Conservation (phyloP, 2,797 vertebrate species). For the Hypotaenidia philippensis region DNA sequence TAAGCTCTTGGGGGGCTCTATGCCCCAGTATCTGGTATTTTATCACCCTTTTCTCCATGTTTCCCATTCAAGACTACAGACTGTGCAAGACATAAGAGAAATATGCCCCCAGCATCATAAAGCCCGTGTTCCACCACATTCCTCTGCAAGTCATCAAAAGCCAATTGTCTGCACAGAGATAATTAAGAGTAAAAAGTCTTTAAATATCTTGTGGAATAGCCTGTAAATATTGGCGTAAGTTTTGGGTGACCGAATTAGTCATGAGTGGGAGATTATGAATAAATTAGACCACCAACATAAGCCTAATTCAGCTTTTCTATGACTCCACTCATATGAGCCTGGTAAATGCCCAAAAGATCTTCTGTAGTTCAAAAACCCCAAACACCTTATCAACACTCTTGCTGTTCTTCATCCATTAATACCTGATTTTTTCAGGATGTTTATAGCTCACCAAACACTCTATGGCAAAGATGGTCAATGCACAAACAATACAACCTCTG, state of each 20-base stretch:
- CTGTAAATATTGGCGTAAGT: background rate
- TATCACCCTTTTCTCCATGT: background rate
- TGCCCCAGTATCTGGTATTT: background rate
- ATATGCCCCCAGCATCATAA: background rate
- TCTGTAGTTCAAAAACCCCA: background rate
- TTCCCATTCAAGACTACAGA: background rate
- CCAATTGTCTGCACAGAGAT: background rate
- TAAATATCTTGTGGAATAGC: background rate
- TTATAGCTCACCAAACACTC: background rate
- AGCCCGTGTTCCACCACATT: background rate
- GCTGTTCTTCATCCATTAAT: background rate
- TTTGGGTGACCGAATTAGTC: background rate
- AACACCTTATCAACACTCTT: background rate
- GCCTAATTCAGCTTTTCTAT: background rate
- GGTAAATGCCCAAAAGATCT: background rate
- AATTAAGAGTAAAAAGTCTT: background rate
- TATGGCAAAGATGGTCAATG: background rate
- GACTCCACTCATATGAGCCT: background rate
- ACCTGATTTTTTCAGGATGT: background rate
- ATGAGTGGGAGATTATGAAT: background rate
- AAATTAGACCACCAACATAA: background rate
- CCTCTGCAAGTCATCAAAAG: background rate
- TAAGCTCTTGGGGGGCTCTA: background rate
- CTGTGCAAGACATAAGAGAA: background rate
- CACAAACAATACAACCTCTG: background rate